Percentiles rank a stretch among this genome's conserved stretches.
Conservation (phyloP, 2,888 invertebrate species). For the Taenaris catops region DNA sequence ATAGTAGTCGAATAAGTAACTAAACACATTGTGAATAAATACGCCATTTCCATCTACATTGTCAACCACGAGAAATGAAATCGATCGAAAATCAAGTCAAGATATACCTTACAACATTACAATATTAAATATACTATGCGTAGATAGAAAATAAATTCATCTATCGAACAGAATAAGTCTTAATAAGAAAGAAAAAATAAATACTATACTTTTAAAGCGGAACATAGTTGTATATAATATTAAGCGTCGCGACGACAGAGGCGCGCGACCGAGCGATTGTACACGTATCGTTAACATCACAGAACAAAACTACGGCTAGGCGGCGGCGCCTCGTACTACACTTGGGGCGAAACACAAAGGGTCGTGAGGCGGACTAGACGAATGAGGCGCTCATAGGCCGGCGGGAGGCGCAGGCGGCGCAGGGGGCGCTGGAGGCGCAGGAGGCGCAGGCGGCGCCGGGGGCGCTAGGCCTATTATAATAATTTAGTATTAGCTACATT, state of each 20-base stretch:
- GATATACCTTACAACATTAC: constrained; percentile 29
- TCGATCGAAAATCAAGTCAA: constrained; percentile 11
- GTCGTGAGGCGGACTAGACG: constrained; percentile 22
- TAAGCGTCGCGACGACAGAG: constrained; percentile 28
- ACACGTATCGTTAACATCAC: constrained; percentile 59
- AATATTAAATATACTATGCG: constrained; percentile 40
- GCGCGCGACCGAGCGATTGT: constrained; percentile 19
- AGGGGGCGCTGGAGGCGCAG: constrained; percentile 29
- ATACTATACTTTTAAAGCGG: constrained; percentile 70
- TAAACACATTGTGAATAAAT: no score
- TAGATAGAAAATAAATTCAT: constrained; percentile 42
- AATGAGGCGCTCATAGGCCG: constrained; percentile 28
- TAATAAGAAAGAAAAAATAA: constrained; percentile 54
- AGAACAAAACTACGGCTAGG: constrained; percentile 64
- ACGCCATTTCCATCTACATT: no score
- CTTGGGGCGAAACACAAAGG: constrained; percentile 13
- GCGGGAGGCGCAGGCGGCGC: constrained; percentile 29
- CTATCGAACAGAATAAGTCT: constrained; percentile 37
- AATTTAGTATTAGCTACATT: no score
- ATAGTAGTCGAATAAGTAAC: not conserved
- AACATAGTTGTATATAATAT: constrained; percentile 56
- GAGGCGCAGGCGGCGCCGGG: constrained; percentile 28
- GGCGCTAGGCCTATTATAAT: no score
- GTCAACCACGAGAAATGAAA: constrained; percentile 10
- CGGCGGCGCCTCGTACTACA: constrained; percentile 29